Evolutionary conservation across 2,888 invertebrate species (phyloP), one percentile per base, ranked within the genome.

Genomic region (Zaprionus bogoriensis): DNA sequence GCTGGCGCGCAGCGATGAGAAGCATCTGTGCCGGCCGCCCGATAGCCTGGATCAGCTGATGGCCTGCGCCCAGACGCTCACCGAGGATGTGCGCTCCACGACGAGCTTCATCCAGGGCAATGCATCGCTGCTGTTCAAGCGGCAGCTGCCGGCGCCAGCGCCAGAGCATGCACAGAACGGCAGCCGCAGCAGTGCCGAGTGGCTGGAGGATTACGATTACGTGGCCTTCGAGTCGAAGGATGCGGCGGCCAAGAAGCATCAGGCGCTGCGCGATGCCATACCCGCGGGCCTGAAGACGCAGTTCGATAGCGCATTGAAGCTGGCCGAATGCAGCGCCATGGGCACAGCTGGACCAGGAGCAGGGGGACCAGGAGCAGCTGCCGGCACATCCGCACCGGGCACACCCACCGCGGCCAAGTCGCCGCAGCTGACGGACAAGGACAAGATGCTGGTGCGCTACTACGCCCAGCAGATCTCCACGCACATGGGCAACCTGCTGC

Each of bases 91-190:
- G 32, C 93, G 97, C 72, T 96, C 96, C 89, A 95, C 97, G 12
- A 95, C 97, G 14, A 97, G 97, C 10, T 96, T 98, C 88, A 97
- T 98, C 83, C 97, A 96, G 91, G 96, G 96, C 62, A 96, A 96
- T 89, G 95, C 95, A 38, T 94, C 95, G 60, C 91, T 95, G 55
- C 92, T 96, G 1, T 97, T 95, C 92, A 96, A 95, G 92, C 93
- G 93, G 77, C 83, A 80, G 7, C 27, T 84, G 47, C 57, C 62
- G 12, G 1, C 39, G 10, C n/a, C n/a, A n/a, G n/a, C n/a, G 12
- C 1, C 39, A 7, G 32, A 14, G 0, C 14, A 70, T 4, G 27
- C 25, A 2, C 38, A 51, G 0, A 45, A 54, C 22, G 50, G 62
- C 7, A 74, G 68, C 28, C 74, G 74, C 0, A 72, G 70, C 55